phyloP scores from a whole-genome alignment of 2,113 vertebrate species.

The Poecilia latipinna region DNA sequence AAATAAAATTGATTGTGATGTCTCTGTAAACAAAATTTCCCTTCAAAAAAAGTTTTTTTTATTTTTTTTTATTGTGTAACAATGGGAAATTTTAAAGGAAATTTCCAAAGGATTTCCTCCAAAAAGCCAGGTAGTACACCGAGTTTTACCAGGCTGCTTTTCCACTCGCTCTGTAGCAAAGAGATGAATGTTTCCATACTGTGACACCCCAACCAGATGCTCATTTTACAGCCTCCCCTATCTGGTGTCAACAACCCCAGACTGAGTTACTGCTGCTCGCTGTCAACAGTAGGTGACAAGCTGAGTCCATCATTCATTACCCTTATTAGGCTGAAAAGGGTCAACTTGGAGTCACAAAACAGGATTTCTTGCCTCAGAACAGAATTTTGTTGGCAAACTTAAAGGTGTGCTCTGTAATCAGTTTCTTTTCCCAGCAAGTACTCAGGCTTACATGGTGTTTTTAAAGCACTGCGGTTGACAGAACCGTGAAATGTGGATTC shows the following conservation, averaged over 20 bases:
- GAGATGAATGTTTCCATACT: constrained; percentile 58
- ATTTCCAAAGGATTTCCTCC: background rate
- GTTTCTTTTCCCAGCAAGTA: constrained; percentile 15
- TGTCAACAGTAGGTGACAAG: constrained; percentile 45
- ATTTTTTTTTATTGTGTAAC: too few species aligned
- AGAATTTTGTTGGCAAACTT: background rate
- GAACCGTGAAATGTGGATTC: background rate
- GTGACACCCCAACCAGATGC: constrained; percentile 44
- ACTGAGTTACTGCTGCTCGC: constrained; percentile 44
- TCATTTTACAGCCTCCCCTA: constrained; percentile 63
- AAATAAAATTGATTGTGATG: too few species aligned
- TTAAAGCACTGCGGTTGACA: constrained; percentile 13
- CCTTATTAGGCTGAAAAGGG: constrained; percentile 33
- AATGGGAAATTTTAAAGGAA: background rate
- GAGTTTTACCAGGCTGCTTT: constrained; percentile 9
- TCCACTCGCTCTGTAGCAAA: constrained; percentile 11
- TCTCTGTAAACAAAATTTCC: too few species aligned
- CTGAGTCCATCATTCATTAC: constrained; percentile 40
- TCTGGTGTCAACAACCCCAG: constrained; percentile 62
- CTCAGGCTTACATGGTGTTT: background rate
- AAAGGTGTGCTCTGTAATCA: constrained; percentile 12
- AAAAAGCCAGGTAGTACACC: background rate
- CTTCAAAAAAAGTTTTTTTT: too few species aligned
- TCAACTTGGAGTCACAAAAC: constrained; percentile 39
- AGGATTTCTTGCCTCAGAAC: constrained; percentile 22